phyloP scores from a whole-genome alignment of 2,113 vertebrate genomes.

The Crypturellus undulatus region DNA sequence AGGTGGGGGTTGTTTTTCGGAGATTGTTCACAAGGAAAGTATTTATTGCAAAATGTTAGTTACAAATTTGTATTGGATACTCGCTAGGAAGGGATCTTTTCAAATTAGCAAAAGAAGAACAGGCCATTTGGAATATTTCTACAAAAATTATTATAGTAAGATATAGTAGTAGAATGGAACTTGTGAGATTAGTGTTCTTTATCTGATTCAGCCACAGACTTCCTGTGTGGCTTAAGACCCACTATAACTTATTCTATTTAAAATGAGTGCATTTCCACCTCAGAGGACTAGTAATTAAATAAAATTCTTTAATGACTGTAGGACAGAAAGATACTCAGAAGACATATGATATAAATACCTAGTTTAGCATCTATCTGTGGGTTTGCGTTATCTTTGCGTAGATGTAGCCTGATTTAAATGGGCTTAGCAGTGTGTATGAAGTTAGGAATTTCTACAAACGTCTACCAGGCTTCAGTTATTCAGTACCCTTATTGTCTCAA shows the following conservation, averaged over 20 bases:
- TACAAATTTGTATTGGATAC: neutral
- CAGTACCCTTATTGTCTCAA: slow-evolving; percentile 50
- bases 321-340: neutral
- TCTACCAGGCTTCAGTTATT: slow-evolving; percentile 47
- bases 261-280: neutral
- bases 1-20: neutral
- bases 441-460: slow-evolving; percentile 35
- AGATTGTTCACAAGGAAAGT: neutral
- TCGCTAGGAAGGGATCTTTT: neutral
- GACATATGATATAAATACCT: neutral
- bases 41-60: neutral
- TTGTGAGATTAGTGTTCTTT: neutral
- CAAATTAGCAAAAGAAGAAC: neutral
- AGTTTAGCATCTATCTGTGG: neutral
- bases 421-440: neutral
- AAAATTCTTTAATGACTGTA: neutral
- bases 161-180: neutral
- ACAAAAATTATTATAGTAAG: neutral
- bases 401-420: slow-evolving; percentile 20
- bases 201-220: neutral
- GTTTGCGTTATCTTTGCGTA: neutral
- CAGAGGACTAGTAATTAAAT: neutral
- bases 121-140: neutral
- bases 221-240: neutral
- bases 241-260: neutral